Evolutionary conservation across 2,113 vertebrate species (phyloP), one percentile per base, ranked within the genome.

Genomic region (Vimba vimba): DNA sequence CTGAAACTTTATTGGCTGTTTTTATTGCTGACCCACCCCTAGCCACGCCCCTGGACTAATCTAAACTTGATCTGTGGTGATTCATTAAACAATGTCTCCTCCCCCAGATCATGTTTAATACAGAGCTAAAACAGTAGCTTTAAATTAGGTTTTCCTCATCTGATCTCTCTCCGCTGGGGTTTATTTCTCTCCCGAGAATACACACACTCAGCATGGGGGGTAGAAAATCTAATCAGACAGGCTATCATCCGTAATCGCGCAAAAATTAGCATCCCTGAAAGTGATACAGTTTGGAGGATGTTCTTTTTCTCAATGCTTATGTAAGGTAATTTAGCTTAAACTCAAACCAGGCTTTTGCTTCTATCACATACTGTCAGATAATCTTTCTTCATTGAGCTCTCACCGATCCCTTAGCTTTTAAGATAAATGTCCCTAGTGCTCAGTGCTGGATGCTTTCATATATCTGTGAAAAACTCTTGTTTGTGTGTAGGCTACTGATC

Each of bases 211-310:
- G 47, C 59, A 76, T 62, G 59, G 74, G 59, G 74, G 43, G 59
- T 77, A 43, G 78, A 68, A 89, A 86, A 79, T 77, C 68, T 71
- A 84, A 88, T 81, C 82, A 79, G 69, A 86, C 85, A 62, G 43
- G 59, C 85, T 45, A 82, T 60, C 85, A 81, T 76, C 27, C 57
- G 75, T 77, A 85, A 80, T 64, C 77, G 23, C 12, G 74, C 2
- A 19, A 55, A 86, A 89, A 81, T 47, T 64, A 82, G 66, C 62
- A 19, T 43, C n/a, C 59, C 57, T 62, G 47, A 64, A 82, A 71
- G 81, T 69, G 62, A 87, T 33, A 76, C 71, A 71, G 78, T 45
- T 75, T 39, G 82, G 60, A 69, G 77, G 36, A 57, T 86, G 59
- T 45, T 77, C 36, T 82, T 75, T 69, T 71, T 45, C 27, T 30